phyloP scores from a whole-genome alignment of 2,888 invertebrate species.

The Limnephilus rhombicus region DNA sequence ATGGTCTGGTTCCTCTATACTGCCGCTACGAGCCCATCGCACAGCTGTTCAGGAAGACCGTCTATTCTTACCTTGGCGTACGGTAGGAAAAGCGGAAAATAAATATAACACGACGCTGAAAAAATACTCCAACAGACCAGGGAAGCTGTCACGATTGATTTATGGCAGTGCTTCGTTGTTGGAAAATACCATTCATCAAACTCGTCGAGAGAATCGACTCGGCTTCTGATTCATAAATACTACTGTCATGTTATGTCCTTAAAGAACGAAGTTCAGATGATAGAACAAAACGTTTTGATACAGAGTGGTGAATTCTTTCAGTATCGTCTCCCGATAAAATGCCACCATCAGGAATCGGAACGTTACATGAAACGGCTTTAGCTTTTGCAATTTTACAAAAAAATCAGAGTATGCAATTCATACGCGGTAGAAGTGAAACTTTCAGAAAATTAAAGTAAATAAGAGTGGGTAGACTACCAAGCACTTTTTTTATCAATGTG shows the following conservation, averaged over 20 bases:
- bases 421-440: no score
- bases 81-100: slow-evolving; percentile 52
- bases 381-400: no score
- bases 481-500: no score
- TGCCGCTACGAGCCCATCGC: slow-evolving; percentile 39
- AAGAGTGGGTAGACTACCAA: no score
- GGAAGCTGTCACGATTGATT: slow-evolving; percentile 24
- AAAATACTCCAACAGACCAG: slow-evolving; percentile 34
- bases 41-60: slow-evolving; percentile 33
- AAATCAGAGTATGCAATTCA: no score
- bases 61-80: slow-evolving; percentile 55
- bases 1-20: not conserved
- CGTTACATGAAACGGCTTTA: no score
- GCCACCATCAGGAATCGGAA: no score
- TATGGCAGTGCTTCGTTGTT: slow-evolving; percentile 7
- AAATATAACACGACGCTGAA: slow-evolving; percentile 34
- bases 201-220: not conserved
- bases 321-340: no score
- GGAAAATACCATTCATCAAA: slow-evolving; percentile 29
- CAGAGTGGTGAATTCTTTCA: no score
- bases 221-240: not conserved
- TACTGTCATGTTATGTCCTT: not conserved
- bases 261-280: not conserved
- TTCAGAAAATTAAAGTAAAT: no score
- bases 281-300: not conserved